A percentile compares a stretch with the other conserved stretches of the same genome.
These are phyloP conservation scores for Dipodomys stephensi DNA, from an alignment of 2,113 vertebrate species.

Conservation along the genomic window DNA sequence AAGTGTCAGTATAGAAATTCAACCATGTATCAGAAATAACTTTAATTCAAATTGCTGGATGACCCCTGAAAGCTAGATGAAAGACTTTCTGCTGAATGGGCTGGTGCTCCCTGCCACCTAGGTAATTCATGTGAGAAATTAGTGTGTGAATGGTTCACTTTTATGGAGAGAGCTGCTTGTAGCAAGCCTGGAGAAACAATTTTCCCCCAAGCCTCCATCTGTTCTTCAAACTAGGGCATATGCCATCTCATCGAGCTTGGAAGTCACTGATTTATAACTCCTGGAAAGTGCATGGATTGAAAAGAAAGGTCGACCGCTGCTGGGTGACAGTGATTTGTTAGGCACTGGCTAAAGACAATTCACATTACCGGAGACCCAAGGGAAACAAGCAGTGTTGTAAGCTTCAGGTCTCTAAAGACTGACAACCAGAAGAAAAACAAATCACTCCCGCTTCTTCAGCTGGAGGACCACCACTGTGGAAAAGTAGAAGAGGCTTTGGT, in stretches of 20 bases:
- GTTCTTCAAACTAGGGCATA: conserved; percentile 91
- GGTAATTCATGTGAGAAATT: conserved; percentile 91
- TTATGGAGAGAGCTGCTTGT: conserved; percentile 89
- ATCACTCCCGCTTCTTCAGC: conserved; percentile 64
- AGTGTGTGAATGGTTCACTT: conserved; percentile 88
- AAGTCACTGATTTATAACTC: conserved; percentile 91
- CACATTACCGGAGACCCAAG: conserved; percentile 78
- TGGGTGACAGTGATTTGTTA: conserved; percentile 87
- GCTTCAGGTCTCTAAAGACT: conserved; percentile 72
- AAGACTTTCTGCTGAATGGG: conserved; percentile 89
- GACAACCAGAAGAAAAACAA: conserved; percentile 75
- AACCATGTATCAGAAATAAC: conserved; percentile 85
- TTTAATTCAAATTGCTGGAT: conserved; percentile 88
- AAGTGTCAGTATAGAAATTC: conserved; percentile 78
- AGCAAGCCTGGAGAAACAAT: conserved; percentile 90
- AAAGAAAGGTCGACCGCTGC: conserved; percentile 86
- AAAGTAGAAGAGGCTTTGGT: background rate
- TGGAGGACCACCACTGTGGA: conserved; percentile 48
- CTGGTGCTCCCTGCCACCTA: conserved; percentile 85
- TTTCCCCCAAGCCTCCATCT: conserved; percentile 91
- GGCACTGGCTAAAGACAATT: conserved; percentile 85
- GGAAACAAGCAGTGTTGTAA: conserved; percentile 75
- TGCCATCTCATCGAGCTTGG: conserved; percentile 89
- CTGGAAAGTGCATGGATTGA: conserved; percentile 86
- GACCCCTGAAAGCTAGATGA: conserved; percentile 88